Conservation (phyloP, 2,888 invertebrate genomes). For the Diadegma fenestrale region DNA sequence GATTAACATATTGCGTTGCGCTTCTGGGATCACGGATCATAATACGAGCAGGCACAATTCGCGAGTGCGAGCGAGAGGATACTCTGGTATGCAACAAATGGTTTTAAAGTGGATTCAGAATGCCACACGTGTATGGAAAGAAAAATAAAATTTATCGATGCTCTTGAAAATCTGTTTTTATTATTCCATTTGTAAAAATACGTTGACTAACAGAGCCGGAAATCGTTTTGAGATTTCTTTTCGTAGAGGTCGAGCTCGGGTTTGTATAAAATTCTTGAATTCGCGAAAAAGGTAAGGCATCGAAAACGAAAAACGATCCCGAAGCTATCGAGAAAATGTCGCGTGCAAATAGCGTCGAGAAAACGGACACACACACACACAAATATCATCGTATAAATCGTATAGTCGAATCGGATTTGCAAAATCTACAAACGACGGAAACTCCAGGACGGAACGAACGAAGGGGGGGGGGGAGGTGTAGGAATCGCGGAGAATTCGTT, state of each 20-base stretch:
- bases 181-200: not conserved
- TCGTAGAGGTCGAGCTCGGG: not conserved
- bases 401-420: conserved; percentile 57
- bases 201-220: not conserved
- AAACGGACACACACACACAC: conserved; percentile 1
- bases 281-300: not conserved
- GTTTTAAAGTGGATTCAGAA: not conserved
- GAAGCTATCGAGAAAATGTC: not conserved
- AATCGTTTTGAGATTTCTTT: not conserved
- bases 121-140: not conserved
- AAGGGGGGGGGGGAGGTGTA: not conserved
- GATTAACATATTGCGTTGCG: conserved; percentile 53
- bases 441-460: conserved; percentile 58
- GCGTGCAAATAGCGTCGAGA: not conserved
- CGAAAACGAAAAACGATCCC: not conserved
- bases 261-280: not conserved
- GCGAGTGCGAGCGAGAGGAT: not conserved
- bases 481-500: conserved; percentile 54
- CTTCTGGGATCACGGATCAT: not conserved
- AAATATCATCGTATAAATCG: conserved; percentile 18
- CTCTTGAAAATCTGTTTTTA: too few relatives aligned
- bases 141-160: not conserved
- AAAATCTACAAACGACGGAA: conserved; percentile 70
- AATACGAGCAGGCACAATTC: not conserved
- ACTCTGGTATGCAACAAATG: not conserved